Conservation (phyloP, 2,797 vertebrate genomes). For the Neopelma chrysocephalum region DNA sequence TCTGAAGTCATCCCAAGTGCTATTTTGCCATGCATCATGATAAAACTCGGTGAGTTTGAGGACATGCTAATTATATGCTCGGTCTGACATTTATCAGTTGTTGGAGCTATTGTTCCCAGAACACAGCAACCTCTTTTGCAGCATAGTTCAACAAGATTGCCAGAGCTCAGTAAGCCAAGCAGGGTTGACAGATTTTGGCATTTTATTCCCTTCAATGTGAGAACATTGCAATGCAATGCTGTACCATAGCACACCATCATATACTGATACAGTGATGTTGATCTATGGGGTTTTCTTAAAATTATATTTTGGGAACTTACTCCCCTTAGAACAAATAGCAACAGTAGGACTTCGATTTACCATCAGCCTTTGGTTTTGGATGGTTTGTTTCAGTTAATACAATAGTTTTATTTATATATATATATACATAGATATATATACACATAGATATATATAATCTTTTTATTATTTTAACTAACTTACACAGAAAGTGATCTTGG, state of each 20-base stretch:
- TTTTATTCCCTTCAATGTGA: neutral
- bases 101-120: neutral
- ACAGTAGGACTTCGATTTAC: neutral
- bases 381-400: neutral
- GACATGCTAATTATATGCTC: neutral
- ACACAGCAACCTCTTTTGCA: neutral
- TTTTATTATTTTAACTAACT: neutral
- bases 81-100: neutral
- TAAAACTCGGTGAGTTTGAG: neutral
- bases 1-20: conserved; percentile 9
- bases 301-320: neutral
- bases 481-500: neutral
- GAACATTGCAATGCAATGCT: neutral
- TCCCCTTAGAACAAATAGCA: neutral
- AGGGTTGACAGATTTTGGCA: neutral
- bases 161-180: neutral
- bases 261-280: neutral
- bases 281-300: neutral
- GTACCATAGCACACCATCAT: neutral
- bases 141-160: neutral
- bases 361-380: neutral
- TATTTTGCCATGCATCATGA: neutral
- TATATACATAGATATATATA: neutral
- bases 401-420: neutral
- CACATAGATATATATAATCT: neutral